phyloP scores from a whole-genome alignment of 2,113 vertebrate species.

The Ahaetulla prasina region DNA sequence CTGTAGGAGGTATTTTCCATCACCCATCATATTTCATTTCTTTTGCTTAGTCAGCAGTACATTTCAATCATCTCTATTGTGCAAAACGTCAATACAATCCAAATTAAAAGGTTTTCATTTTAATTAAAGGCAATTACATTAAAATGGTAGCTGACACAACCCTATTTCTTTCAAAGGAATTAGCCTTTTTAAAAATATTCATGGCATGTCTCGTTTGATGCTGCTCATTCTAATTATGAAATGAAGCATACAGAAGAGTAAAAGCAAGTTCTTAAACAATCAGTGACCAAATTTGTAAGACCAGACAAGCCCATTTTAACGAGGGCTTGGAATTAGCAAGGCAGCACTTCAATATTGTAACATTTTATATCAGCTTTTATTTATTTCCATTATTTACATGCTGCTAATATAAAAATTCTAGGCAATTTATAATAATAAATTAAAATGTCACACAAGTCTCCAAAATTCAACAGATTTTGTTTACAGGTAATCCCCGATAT shows the following conservation, averaged over 20 bases:
- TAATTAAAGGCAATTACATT: slow-evolving; percentile 86
- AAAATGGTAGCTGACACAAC: slow-evolving; percentile 70
- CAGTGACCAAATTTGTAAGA: background rate
- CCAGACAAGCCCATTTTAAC: background rate
- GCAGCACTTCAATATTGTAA: background rate
- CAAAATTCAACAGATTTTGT: background rate
- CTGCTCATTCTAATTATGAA: background rate
- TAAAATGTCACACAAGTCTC: background rate
- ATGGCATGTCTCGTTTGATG: background rate
- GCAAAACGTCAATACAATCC: slow-evolving; percentile 53
- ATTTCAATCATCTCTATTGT: slow-evolving; percentile 48
- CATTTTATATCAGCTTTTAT: background rate
- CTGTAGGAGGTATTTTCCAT: background rate
- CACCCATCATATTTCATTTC: slow-evolving; percentile 33
- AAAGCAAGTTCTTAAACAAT: background rate
- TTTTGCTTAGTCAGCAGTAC: slow-evolving; percentile 59
- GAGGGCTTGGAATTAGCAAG: background rate
- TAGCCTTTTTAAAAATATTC: background rate
- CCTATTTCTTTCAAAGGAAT: slow-evolving; percentile 48
- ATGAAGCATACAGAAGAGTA: background rate
- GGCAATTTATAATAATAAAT: background rate
- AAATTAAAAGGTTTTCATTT: slow-evolving; percentile 79
- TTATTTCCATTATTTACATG: background rate
- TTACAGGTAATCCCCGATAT: background rate
- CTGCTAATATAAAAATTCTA: background rate